Evolutionary conservation across 2,797 vertebrate genomes (phyloP), one percentile per base, ranked within the genome.

Genomic region (Dendrocincla tyrannina): DNA sequence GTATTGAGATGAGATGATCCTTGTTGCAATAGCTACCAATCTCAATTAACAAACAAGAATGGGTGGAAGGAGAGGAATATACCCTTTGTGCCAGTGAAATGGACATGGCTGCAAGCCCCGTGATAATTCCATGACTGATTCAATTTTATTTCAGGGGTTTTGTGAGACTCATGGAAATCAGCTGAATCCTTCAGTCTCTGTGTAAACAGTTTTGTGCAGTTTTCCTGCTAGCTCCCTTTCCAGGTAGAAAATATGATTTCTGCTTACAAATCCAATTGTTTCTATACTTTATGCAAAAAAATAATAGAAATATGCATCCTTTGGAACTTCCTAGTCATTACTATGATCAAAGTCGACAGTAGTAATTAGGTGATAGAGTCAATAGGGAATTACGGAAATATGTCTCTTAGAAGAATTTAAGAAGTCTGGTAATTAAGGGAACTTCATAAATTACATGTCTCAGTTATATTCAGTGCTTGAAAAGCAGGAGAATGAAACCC

Each of bases 311-410:
- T 82, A 35, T 67, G 7, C 58, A 63, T 94, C 33, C 55, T 32
- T 92, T 88, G 49, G 49, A 94, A 95, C 41, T 89, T 93, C 14
- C 56, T 72, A 60, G 32, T 62, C 32, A 58, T 89, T 91, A 74
- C 32, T 32, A 39, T 76, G 52, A 92, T 83, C 64, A 91, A 93
- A 91, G 72, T 28, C 53, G 80, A 75, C 42, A 68, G 42, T 53
- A 47, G 72, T 56, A 95, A 83, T 79, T 79, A 91, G 20, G 41
- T 64, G 58, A 88, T 62, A 68, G 19, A 62, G 3, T 50, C 91
- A 89, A 25, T 50, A 70, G 41, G 72, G 28, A 91, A 85, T 83
- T 91, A 75, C 60, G n/a, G 24, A 92, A 76, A 80, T 39, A n/a
- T 1, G 1, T 58, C 46, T 39, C 84, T 89, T 32, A 73, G 55